Base-by-base conservation (phyloP, 1,140 invertebrate genomes). In the Triops cancriformis region DNA sequence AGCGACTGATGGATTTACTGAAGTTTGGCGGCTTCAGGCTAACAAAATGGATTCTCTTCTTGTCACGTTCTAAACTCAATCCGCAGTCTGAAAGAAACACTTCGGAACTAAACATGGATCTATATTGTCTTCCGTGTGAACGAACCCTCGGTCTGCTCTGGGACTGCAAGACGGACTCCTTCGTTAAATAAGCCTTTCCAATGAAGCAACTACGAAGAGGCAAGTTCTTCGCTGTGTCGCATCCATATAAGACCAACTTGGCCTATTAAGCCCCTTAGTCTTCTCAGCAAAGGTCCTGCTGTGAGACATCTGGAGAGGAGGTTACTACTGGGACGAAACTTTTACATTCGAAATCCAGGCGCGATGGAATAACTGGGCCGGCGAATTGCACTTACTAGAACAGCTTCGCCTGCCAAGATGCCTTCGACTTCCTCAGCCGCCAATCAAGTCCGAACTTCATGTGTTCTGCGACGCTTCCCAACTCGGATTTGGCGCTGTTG, bases 401-500 rank as follows among this genome's bases (percentile, higher is more conserved):
- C 45, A 51, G 12, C 45, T 51, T 51, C 4, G 45, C 45, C 45
- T 51, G 3, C n/a, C 45, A 5, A 5, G 45, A 18, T 51, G 45
- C 1, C 45, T 51, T 11, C 6, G 12, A 12, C 12, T 51, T 51
- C 45, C 45, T 51, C 45, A 51, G 12, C n/a, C 0, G n/a, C 45
- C 45, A 51, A 11, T 12, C 6, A 23, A 4, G 12, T 51, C 51
- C 10, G 45, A 77, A 26, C 76, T 77, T 1, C 76, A 77, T 37
- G 37, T 77, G n/a, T 77, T 77, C 28, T 51, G 76, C 26, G 64
- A 77, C 76, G 64, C 76, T 0, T 77, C 76, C 0, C 45, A 77
- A 77, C 7, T 72, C 4, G 76, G 76, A n/a, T 77, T 64, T 18
- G 76, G 76, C 76, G 76, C 51, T 51, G 76, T 77, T 14, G 76